Conservation (phyloP, 2,888 invertebrate species). For the Lasioglossum zephyrum region DNA sequence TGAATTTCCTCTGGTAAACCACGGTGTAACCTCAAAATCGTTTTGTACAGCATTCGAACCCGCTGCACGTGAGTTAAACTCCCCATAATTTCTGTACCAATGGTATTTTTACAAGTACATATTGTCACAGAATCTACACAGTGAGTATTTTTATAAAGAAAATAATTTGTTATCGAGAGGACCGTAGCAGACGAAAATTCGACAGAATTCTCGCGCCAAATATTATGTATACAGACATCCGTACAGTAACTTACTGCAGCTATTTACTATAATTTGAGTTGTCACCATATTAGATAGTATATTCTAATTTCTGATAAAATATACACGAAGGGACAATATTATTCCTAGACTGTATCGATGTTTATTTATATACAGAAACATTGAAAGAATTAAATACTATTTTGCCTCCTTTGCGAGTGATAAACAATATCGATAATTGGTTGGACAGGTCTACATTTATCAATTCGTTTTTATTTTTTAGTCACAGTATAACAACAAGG, state of each 20-base stretch:
- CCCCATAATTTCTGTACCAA: conserved; percentile 68
- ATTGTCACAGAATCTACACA: not conserved
- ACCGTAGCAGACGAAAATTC: not conserved
- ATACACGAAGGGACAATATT: not conserved
- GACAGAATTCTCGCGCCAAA: conserved; percentile 26
- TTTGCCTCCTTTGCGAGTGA: not conserved
- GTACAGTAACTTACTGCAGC: not conserved
- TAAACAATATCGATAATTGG: not conserved
- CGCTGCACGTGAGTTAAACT: conserved; percentile 86
- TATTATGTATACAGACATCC: not conserved
- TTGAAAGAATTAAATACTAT: not conserved
- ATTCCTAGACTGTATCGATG: not conserved
- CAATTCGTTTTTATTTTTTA: not conserved
- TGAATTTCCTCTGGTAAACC: conserved; percentile 90
- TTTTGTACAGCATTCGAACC: conserved; percentile 91
- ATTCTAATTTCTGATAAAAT: not conserved
- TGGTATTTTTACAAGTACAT: not conserved
- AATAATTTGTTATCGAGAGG: conserved; percentile 1
- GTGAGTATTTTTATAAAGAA: not conserved
- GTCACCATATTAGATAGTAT: not conserved
- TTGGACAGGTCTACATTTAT: not conserved
- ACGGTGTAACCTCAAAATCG: conserved; percentile 91
- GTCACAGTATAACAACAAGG: conserved; percentile 4
- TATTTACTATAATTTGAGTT: not conserved
- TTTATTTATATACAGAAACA: not conserved